Evolutionary conservation across 2,113 vertebrate genomes (phyloP), one percentile per base, ranked within the genome.

Genomic region (Cisticola juncidis): DNA sequence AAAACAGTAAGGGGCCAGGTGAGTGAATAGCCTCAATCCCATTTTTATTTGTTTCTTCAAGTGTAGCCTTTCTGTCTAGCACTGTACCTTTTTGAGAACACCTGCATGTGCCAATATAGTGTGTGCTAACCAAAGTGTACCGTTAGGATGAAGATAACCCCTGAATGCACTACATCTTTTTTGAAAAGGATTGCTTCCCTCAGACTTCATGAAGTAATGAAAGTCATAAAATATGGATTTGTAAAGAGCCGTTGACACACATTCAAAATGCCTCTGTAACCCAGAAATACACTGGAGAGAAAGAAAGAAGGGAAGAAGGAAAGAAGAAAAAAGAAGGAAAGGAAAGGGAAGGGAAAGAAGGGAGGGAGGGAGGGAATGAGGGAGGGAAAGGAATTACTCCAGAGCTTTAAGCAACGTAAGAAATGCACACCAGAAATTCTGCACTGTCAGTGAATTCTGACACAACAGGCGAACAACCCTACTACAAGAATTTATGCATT

Each of bases 381-480:
- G n/a, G 26, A 24, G 10, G 57, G 19, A 17, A 10, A 38, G 3
- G 11, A 44, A 20, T 20, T 12, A 61, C 44, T 64, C 44, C 4
- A 12, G 28, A 36, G 22, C 35, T 72, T 77, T 60, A 29, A 64
- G 22, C 19, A 76, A 54, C 22, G 38, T 19, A 31, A 50, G 38
- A 83, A 68, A 29, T 14, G 47, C 0, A 3, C 31, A 35, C 9
- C 33, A 62, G 38, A 81, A 80, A 56, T 76, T 42, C 9, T 7
- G 18, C 33, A n/a, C 28, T 9, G 2, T n/a, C 18, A 19, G 16
- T 57, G n/a, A 83, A 17, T 80, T 86, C 68, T 57, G 45, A 57
- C 0, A 2, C 21, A 33, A 29, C 1, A n/a, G 33, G 17, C 0
- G 0, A 79, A 89, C 23, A 71, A 28, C 4, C 6, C 9, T 53